Evolutionary conservation across 1,140 invertebrate species (phyloP).

Genomic region (Caenorhabditis latens): DNA sequence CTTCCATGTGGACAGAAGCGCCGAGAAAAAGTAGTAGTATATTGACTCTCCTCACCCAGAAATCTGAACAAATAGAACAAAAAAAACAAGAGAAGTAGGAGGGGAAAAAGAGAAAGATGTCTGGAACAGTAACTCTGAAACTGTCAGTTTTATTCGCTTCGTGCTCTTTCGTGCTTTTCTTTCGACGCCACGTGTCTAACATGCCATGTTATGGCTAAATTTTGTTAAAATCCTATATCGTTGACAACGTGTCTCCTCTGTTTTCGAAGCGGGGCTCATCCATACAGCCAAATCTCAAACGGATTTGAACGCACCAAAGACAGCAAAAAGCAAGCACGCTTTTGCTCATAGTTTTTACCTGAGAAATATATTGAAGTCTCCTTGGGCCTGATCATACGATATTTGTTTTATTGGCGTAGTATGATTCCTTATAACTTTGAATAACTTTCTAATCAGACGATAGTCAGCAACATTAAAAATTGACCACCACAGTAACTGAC

Average conservation of each 20-base stretch:
- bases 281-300: background rate
- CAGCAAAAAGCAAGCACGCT: slow-evolving; percentile 2
- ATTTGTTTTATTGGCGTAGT: no score
- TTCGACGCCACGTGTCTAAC: background rate
- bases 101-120: background rate
- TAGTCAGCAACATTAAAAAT: no score
- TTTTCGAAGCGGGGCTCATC: background rate
- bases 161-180: background rate
- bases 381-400: no score
- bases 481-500: no score
- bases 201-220: background rate
- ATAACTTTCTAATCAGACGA: no score
- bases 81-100: background rate
- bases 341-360: no score
- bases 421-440: no score
- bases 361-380: no score
- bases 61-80: slow-evolving; percentile 47
- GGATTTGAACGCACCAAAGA: background rate
- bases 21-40: background rate
- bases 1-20: slow-evolving; percentile 1
- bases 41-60: slow-evolving; percentile 29
- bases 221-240: background rate
- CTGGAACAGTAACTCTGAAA: slow-evolving; percentile 17
- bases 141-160: background rate
- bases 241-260: background rate